Base-by-base conservation (phyloP, 2,888 invertebrate genomes). In the Mayetiola destructor region DNA sequence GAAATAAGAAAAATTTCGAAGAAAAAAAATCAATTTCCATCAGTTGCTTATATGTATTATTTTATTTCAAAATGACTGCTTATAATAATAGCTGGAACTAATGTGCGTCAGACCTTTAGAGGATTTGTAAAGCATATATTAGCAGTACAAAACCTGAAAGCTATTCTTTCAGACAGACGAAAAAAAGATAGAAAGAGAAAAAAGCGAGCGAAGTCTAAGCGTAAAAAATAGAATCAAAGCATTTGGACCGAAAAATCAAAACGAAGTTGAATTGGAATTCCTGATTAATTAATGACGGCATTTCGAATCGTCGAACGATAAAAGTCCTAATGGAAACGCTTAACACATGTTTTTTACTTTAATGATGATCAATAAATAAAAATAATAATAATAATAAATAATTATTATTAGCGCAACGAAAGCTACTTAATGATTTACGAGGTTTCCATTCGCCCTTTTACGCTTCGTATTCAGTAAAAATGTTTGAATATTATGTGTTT, bases 391-490 rank as follows among this genome's bases (percentile, higher is more conserved):
- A 23, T 48, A 48, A 27, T 48, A n/a, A n/a, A n/a, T n/a, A 48
- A 48, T 48, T 48, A 48, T 48, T 27, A 48, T 48, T 27, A 48
- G 48, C 48, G n/a, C 48, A 48, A n/a, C 48, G 48, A 48, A 48
- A 48, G 48, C 48, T 42, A 27, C 27, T 27, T 48, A 48, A 48
- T 27, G 48, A 27, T 48, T 48, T 48, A n/a, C 10, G 14, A 4
- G 23, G 27, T 48, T 16, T n/a, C 6, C n/a, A n/a, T n/a, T n/a
- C n/a, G n/a, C n/a, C n/a, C n/a, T n/a, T n/a, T n/a, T n/a, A n/a
- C n/a, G n/a, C n/a, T n/a, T n/a, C n/a, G n/a, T n/a, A n/a, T n/a
- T n/a, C n/a, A n/a, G n/a, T n/a, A n/a, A n/a, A n/a, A n/a, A n/a
- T n/a, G n/a, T n/a, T n/a, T n/a, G n/a, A n/a, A n/a, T n/a, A n/a